phyloP scores from a whole-genome alignment of 2,797 vertebrate genomes.

The Tenualosa ilisha region DNA sequence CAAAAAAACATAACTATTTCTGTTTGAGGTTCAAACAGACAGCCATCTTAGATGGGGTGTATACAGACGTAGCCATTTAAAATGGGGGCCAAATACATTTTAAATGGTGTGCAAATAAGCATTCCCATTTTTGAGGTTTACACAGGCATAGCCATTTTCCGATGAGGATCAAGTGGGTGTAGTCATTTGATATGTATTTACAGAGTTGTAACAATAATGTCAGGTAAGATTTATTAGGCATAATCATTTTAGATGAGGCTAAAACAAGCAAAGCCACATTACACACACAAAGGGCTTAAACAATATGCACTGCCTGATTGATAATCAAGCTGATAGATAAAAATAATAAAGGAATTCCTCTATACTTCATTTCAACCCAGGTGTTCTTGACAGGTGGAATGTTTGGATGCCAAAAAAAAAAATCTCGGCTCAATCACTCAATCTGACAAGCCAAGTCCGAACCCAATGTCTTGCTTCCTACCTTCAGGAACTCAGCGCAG shows the following conservation, averaged over 20 bases:
- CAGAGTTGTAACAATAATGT: too few species aligned
- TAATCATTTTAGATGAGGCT: too few species aligned
- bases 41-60: background rate
- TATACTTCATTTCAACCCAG: background rate
- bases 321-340: background rate
- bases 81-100: background rate
- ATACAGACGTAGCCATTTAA: background rate
- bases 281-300: too few species aligned
- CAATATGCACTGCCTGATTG: background rate
- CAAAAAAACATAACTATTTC: too few species aligned
- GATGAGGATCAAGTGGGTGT: background rate
- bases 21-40: too few species aligned
- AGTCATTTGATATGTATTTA: background rate
- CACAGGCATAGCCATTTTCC: background rate
- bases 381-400: background rate
- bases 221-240: too few species aligned
- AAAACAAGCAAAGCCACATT: too few species aligned
- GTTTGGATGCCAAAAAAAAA: background rate
- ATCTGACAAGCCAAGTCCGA: background rate
- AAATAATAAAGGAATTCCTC: too few species aligned
- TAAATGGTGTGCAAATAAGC: background rate
- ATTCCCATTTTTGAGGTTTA: background rate
- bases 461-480: slow-evolving; percentile 48
- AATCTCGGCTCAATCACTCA: background rate
- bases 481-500: slow-evolving; percentile 85